Evolutionary conservation across 2,888 invertebrate genomes (phyloP).

Genomic region (Pyralis farinalis): DNA sequence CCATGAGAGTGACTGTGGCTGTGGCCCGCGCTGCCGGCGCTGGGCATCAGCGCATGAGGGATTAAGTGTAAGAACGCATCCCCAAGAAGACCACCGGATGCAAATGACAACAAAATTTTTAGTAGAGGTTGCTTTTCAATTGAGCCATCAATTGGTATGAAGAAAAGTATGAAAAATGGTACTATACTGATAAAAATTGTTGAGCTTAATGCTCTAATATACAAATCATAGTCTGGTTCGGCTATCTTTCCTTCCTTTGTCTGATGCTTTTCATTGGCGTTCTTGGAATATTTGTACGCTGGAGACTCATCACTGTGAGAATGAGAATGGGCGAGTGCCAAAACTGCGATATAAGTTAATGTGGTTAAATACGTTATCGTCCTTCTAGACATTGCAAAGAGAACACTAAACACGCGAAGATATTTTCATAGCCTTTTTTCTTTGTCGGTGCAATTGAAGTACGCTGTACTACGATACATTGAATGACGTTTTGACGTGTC

Average conservation of each 20-base stretch:
- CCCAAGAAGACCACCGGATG: conserved; percentile 96
- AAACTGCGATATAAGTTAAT: conserved; percentile 31
- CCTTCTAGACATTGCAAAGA: conserved; percentile 9
- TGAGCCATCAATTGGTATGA: conserved; percentile 95
- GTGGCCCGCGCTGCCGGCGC: conserved; percentile 64
- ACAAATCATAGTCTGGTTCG: conserved; percentile 74
- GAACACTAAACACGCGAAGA: not conserved
- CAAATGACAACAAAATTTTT: conserved; percentile 95
- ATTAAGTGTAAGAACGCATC: conserved; percentile 99
- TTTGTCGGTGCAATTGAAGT: too few relatives aligned
- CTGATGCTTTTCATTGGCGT: conserved; percentile 75
- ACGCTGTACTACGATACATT: too few relatives aligned
- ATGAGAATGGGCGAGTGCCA: conserved; percentile 57
- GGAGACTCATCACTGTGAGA: conserved; percentile 83
- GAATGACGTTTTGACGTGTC: too few relatives aligned
- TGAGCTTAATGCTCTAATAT: conserved; percentile 92
- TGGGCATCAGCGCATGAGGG: conserved; percentile 90
- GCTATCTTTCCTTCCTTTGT: conserved; percentile 61
- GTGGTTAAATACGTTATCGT: conserved; percentile 29
- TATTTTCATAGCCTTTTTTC: not conserved
- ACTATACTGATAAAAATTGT: conserved; percentile 97
- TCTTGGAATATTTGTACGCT: conserved; percentile 91
- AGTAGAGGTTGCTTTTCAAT: conserved; percentile 91
- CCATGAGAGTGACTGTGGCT: conserved; percentile 79
- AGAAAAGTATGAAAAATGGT: conserved; percentile 95